A percentile compares a stretch with the other conserved stretches of the same genome.
These are phyloP conservation scores for Therioaphis trifolii DNA, from an alignment of 2,888 invertebrate genomes.

Conservation along the genomic window DNA sequence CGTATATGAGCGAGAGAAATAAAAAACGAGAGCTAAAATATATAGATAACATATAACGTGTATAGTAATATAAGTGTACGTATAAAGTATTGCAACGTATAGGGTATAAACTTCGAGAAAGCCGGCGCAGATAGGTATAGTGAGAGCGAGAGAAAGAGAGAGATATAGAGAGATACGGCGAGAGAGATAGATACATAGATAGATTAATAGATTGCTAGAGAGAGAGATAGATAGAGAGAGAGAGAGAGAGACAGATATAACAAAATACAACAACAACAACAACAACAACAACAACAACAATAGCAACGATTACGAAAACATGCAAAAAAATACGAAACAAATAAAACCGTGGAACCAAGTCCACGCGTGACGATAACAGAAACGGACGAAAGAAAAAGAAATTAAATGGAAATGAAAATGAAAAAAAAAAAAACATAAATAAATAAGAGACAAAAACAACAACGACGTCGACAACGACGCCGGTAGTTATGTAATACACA, in stretches of 20 bases:
- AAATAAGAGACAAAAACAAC: not conserved
- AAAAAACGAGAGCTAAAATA: no score
- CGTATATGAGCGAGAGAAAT: no score
- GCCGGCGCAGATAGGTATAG: no score
- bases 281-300: not conserved
- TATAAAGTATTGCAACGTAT: no score
- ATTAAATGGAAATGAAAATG: no score
- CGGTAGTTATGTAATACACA: not conserved
- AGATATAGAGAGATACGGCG: no score
- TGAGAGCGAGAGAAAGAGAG: no score
- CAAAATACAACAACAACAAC: slow-evolving; percentile 15
- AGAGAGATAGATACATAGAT: not conserved
- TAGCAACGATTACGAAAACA: not conserved
- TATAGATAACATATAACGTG: no score
- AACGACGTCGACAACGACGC: not conserved
- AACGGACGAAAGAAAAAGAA: no score
- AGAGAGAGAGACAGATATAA: slow-evolving; percentile 33
- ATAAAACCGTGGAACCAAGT: not conserved
- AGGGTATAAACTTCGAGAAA: no score
- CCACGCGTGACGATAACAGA: not conserved
- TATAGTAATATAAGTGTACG: no score
- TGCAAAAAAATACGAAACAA: not conserved
- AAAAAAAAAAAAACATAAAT: no score
- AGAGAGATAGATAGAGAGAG: slow-evolving; percentile 41
- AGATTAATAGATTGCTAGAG: slow-evolving; percentile 7